These are phyloP conservation scores for Diachasma alloeum DNA, from an alignment of 1,140 invertebrate genomes.

Conservation along the genomic window DNA sequence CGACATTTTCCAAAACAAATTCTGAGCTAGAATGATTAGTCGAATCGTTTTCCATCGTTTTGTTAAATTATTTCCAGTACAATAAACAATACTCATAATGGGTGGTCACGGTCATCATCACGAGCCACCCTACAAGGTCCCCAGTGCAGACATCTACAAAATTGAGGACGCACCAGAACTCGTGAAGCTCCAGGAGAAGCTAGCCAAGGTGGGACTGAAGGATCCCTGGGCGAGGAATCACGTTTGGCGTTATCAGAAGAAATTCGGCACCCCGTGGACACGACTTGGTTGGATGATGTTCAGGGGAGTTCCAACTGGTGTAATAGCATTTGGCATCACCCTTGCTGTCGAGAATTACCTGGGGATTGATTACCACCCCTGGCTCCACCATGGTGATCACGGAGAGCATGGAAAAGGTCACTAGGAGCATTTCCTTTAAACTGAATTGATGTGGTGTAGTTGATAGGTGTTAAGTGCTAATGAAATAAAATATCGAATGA, in stretches of 20 bases:
- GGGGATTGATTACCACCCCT: conserved; percentile 60
- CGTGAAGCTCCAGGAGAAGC: conserved; percentile 67
- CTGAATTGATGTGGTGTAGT: conserved; percentile 6
- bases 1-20: no score
- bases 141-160: conserved; percentile 76
- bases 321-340: conserved; percentile 72
- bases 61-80: not conserved
- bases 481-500: conserved; percentile 8
- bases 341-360: conserved; percentile 67
- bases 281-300: conserved; percentile 59
- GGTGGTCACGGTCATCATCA: conserved; percentile 22
- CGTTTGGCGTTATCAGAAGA: conserved; percentile 76
- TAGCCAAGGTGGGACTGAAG: conserved; percentile 76
- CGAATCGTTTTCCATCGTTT: not conserved
- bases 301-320: conserved; percentile 71
- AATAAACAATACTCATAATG: not conserved
- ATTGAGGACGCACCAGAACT: conserved; percentile 75
- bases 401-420: conserved; percentile 25
- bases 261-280: conserved; percentile 56
- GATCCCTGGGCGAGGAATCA: conserved; percentile 89
- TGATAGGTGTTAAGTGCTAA: not conserved
- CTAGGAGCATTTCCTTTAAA: conserved; percentile 8
- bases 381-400: conserved; percentile 51
- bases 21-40: no score
- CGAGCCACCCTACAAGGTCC: conserved; percentile 56